Evolutionary conservation across 1,140 invertebrate species (phyloP), one percentile per base, ranked within the genome.

Genomic region (Sycophila sp.): DNA sequence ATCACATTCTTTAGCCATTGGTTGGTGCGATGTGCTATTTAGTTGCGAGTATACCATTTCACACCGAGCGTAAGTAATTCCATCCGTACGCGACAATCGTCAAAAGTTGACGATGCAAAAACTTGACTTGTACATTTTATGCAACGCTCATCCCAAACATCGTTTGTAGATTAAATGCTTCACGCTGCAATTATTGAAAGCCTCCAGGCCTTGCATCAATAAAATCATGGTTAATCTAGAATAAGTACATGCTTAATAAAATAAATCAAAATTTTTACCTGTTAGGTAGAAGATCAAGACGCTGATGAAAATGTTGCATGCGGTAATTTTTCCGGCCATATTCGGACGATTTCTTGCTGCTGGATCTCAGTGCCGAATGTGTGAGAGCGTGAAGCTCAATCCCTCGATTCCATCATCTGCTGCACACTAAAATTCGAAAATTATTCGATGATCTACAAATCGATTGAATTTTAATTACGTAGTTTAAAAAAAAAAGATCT

Each of bases 221-320:
- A n/a, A n/a, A n/a, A n/a, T n/a, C n/a, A n/a, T n/a, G n/a, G n/a
- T n/a, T n/a, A n/a, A n/a, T n/a, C n/a, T n/a, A n/a, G n/a, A n/a
- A n/a, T n/a, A n/a, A n/a, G n/a, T n/a, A n/a, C n/a, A n/a, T n/a
- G n/a, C n/a, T n/a, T n/a, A n/a, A n/a, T n/a, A n/a, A n/a, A n/a
- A n/a, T n/a, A n/a, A n/a, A n/a, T n/a, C n/a, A n/a, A n/a, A 40
- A n/a, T 47, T 15, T 10, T 10, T 69, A 62, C 67, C 67, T 69
- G 47, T 42, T 3, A 53, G 19, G 22, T 15, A 60, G 11, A 60
- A 17, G 4, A 69, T 32, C 5, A 62, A 11, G 11, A 55, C 28
- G 15, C 40, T 11, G 36, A 62, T 30, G 42, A 51, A 58, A 19
- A 49, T n/a, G 38, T 45, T 45, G 15, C n/a, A 32, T 5, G 45